Base-by-base conservation (phyloP, 2,113 vertebrate species). In the Malurus alboscapulatus region DNA sequence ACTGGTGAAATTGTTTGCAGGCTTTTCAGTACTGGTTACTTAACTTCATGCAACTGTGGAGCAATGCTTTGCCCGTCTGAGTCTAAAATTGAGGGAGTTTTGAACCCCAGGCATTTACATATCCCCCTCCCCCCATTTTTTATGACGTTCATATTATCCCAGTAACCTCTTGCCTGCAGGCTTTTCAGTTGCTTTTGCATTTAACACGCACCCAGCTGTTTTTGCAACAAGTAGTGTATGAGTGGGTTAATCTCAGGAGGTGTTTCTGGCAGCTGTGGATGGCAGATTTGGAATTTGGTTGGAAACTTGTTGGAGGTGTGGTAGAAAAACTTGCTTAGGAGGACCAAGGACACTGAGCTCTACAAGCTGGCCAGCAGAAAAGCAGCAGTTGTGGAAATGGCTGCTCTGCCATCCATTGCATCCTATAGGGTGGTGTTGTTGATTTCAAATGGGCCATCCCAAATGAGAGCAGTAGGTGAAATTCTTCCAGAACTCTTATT, bases 41-140 rank as follows among this genome's bases (percentile, higher is more conserved):
- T 47, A 54, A n/a, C 30, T 57, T 71, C 12, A 20, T 45, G 18
- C 6, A 59, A 5, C 17, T 55, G 38, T 30, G 29, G 42, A 59
- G 27, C 26, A 65, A 29, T 10, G 9, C 7, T 40, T 19, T 51
- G 18, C 6, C 25, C 9, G 11, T 47, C 9, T 26, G 10, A 71
- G 42, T 73, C 34, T 42, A 50, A 78, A 66, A 38, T 17, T 5
- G 27, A 36, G 50, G 26, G 26, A 14, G 0, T 18, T 92, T 84
- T 75, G 38, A 72, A n/a, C 29, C 7, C 55, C 19, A 19, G 51
- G 32, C 6, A 5, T 14, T 19, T 27, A 7, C 24, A 38, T 22
- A 38, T 38, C 5, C n/a, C 4, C 10, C 24, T 22, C 4, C 1
- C 1, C 1, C 5, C 3, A 1, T 1, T 29, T 66, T 72, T 71